Percentiles rank a stretch among this genome's conserved stretches.
phyloP scores from a whole-genome alignment of 2,113 vertebrate genomes.

The Colossoma macropomum region DNA sequence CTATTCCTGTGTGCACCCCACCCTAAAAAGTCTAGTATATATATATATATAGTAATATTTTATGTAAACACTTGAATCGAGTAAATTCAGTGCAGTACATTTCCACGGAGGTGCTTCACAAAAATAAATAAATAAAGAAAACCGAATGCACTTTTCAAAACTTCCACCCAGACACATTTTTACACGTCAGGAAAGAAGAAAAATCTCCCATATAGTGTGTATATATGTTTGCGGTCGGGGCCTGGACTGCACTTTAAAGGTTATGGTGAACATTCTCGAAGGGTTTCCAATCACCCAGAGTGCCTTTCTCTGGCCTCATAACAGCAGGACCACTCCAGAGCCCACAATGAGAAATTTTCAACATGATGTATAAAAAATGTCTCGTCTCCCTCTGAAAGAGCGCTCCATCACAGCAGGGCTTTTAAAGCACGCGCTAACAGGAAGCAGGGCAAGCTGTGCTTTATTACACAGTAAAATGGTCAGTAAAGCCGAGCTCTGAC shows the following conservation, averaged over 20 bases:
- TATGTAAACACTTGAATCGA: no score
- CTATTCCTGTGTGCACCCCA: no score
- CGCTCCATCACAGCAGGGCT: background rate
- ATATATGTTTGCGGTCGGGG: background rate
- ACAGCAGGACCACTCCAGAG: background rate
- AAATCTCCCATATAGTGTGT: background rate
- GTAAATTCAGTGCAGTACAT: no score
- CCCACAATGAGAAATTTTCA: background rate
- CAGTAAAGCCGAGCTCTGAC: background rate
- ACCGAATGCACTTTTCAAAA: no score
- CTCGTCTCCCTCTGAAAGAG: constrained; percentile 14
- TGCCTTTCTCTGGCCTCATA: constrained; percentile 50
- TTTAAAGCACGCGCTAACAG: background rate
- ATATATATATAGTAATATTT: no score
- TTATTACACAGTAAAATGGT: background rate
- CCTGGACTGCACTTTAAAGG: background rate
- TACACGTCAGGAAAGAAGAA: background rate
- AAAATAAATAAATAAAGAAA: no score
- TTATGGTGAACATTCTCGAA: background rate
- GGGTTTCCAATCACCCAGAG: constrained; percentile 72
- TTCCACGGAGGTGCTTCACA: no score
- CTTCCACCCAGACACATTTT: background rate
- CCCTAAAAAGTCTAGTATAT: no score
- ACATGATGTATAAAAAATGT: constrained; percentile 34
- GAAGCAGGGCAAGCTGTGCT: background rate